phyloP scores from a whole-genome alignment of 2,888 invertebrate genomes.

The Melanostoma mellinum region DNA sequence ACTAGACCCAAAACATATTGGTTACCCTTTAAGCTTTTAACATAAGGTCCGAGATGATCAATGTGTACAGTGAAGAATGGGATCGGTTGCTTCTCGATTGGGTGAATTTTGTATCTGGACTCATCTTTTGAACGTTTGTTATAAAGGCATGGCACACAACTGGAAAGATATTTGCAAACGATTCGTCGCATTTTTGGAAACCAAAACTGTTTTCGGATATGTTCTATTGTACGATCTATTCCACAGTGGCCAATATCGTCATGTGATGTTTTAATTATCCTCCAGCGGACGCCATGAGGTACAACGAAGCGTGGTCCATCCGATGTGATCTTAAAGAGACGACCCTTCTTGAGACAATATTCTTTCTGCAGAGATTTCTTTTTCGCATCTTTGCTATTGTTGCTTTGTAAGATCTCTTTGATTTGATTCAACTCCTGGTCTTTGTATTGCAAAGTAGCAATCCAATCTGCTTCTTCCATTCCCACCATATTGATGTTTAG shows the following conservation, averaged over 20 bases:
- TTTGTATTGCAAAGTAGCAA: neutral
- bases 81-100: slow-evolving; percentile 24
- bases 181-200: slow-evolving; percentile 53
- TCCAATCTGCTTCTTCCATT: slow-evolving; percentile 33
- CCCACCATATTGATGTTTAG: slow-evolving; percentile 18
- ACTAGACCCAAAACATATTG: slow-evolving; percentile 30
- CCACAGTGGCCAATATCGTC: slow-evolving; percentile 61
- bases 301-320: slow-evolving; percentile 38
- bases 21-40: slow-evolving; percentile 33
- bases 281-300: slow-evolving; percentile 38
- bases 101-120: slow-evolving; percentile 16
- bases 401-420: neutral
- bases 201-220: slow-evolving; percentile 63
- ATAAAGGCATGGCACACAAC: slow-evolving; percentile 59
- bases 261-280: slow-evolving; percentile 49
- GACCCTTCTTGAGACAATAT: slow-evolving; percentile 28
- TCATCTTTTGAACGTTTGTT: slow-evolving; percentile 46
- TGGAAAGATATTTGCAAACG: slow-evolving; percentile 53
- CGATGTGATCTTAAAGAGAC: slow-evolving; percentile 32
- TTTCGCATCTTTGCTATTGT: slow-evolving; percentile 1
- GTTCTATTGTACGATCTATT: slow-evolving; percentile 49
- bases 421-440: neutral
- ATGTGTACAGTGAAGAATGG: slow-evolving; percentile 42
- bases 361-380: slow-evolving; percentile 19
- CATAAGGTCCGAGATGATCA: slow-evolving; percentile 53